Conservation (phyloP, 2,113 vertebrate species). For the Scopus umbretta region DNA sequence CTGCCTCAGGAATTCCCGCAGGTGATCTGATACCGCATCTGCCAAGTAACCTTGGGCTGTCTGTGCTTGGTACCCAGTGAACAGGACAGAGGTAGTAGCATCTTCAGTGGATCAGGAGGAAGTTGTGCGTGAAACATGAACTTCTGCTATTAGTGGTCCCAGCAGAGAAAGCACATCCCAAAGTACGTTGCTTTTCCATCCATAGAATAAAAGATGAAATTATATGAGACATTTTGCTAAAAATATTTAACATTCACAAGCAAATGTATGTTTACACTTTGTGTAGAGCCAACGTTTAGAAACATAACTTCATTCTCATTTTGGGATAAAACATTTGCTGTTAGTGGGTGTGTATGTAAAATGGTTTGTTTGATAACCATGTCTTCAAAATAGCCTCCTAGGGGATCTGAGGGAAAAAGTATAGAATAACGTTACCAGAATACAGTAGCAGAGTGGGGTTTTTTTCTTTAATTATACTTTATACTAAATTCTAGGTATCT, state of each 20-base stretch:
- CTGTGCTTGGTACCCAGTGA: neutral
- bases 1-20: neutral
- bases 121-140: neutral
- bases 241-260: neutral
- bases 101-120: neutral
- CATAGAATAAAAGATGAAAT: neutral
- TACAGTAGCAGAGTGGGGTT: neutral
- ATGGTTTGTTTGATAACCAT: neutral
- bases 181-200: neutral
- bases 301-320: neutral
- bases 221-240: neutral
- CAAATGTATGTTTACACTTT: neutral
- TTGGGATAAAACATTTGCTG: neutral
- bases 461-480: neutral
- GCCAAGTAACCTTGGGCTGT: neutral
- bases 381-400: neutral
- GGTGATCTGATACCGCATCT: neutral
- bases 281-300: neutral
- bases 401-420: neutral
- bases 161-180: neutral
- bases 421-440: neutral
- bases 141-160: neutral
- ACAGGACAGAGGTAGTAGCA: neutral
- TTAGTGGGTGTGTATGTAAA: neutral
- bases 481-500: neutral